Conservation (phyloP, 2,797 vertebrate genomes). For the Falco columbarius region DNA sequence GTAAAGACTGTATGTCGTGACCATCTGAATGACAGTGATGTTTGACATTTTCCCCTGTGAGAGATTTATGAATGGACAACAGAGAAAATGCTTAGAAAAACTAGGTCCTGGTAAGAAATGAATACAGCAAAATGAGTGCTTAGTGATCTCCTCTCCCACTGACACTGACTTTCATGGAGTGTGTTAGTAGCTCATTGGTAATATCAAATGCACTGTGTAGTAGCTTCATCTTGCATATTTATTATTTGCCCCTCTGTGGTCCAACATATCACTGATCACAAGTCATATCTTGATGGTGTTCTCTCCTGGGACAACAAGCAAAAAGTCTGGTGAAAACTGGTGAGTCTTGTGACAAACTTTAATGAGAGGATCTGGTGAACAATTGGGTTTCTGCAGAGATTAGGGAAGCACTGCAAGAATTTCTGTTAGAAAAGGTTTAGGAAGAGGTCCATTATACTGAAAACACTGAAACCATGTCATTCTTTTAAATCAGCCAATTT, state of each 20-base stretch:
- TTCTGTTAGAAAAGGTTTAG: not conserved
- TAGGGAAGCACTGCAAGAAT: not conserved
- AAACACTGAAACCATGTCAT: not conserved
- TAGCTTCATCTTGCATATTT: not conserved
- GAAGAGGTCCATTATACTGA: not conserved
- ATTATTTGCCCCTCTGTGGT: not conserved
- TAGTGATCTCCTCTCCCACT: not conserved
- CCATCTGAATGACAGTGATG: not conserved
- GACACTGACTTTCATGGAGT: not conserved
- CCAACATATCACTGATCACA: not conserved
- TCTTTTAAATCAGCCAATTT: not conserved
- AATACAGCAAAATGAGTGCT: not conserved
- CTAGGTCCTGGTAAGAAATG: not conserved
- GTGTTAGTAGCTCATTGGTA: not conserved
- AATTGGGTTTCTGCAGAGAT: not conserved
- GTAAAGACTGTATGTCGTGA: not conserved
- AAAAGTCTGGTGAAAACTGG: not conserved
- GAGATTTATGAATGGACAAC: not conserved
- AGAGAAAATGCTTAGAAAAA: not conserved
- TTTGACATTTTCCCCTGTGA: not conserved
- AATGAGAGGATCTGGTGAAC: not conserved
- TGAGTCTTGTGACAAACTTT: not conserved
- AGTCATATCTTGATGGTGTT: not conserved
- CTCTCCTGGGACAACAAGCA: not conserved
- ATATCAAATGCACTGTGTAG: not conserved